These are phyloP conservation scores for Synchiropus splendidus DNA, from an alignment of 2,113 vertebrate species.

Conservation along the genomic window DNA sequence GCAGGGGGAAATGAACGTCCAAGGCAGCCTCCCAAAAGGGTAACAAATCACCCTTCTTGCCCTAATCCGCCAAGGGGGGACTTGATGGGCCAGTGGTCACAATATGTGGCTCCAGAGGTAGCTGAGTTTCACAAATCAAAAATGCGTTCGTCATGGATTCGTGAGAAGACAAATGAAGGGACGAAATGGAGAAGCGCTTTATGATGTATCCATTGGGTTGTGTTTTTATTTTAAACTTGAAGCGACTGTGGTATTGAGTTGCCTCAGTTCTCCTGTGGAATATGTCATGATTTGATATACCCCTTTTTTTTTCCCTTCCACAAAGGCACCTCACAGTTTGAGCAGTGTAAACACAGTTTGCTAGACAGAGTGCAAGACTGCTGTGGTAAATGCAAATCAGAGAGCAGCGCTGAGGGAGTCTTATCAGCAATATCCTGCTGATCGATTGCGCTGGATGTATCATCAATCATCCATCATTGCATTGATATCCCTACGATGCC, in stretches of 20 bases:
- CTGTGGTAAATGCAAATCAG: constrained; percentile 37
- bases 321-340: too few species aligned
- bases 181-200: too few species aligned
- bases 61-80: constrained; percentile 52
- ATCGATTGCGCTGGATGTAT: constrained; percentile 45
- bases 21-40: constrained; percentile 64
- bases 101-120: constrained; percentile 29
- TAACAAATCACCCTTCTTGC: constrained; percentile 66
- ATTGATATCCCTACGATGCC: constrained; percentile 58
- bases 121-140: constrained; percentile 30
- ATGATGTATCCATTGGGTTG: too few species aligned
- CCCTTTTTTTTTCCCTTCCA: too few species aligned
- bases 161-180: constrained; percentile 1
- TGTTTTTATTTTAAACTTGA: too few species aligned
- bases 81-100: constrained; percentile 42
- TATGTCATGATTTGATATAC: too few species aligned
- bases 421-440: constrained; percentile 48
- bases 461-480: constrained; percentile 62
- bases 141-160: constrained; percentile 18
- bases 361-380: constrained; percentile 7
- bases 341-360: too few species aligned
- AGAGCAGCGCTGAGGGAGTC: constrained; percentile 9
- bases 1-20: constrained; percentile 60
- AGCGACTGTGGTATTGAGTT: too few species aligned
- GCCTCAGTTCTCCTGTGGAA: too few species aligned